phyloP scores from a whole-genome alignment of 2,888 invertebrate genomes.

The Bellardia pandia region DNA sequence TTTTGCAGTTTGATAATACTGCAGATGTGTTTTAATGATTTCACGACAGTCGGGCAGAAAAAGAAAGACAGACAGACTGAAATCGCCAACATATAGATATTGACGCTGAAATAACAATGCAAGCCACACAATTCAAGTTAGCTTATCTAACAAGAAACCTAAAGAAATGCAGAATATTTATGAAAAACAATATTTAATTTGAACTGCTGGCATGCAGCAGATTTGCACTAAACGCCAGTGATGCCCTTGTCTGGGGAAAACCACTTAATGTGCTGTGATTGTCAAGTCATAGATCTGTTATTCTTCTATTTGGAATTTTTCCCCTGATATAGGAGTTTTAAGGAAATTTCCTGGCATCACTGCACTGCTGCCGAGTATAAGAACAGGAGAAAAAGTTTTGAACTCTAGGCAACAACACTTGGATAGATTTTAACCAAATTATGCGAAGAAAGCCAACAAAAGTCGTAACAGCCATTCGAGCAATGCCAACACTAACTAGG shows the following conservation, averaged over 20 bases:
- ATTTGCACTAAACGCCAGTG: neutral
- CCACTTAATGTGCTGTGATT: neutral
- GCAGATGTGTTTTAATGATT: conserved; percentile 57
- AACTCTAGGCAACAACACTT: conserved; percentile 56
- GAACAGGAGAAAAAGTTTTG: conserved; percentile 23
- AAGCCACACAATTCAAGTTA: conserved; percentile 19
- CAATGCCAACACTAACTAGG: conserved; percentile 53
- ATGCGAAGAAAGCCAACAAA: conserved; percentile 70
- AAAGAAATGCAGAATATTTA: conserved; percentile 58
- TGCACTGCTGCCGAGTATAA: neutral
- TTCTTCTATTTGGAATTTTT: no score
- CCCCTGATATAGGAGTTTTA: neutral
- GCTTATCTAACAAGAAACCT: conserved; percentile 53
- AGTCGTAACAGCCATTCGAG: conserved; percentile 54
- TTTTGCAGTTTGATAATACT: conserved; percentile 75
- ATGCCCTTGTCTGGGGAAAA: conserved; percentile 8
- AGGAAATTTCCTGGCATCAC: conserved; percentile 1
- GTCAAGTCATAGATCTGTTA: neutral
- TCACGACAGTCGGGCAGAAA: neutral
- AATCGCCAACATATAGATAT: conserved; percentile 7
- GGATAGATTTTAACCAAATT: conserved; percentile 68
- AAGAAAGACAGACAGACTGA: neutral
- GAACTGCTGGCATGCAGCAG: conserved; percentile 23
- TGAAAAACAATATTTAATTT: conserved; percentile 64
- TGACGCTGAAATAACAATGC: conserved; percentile 11